phyloP scores from a whole-genome alignment of 2,888 invertebrate species.

The Girardia tigrina region DNA sequence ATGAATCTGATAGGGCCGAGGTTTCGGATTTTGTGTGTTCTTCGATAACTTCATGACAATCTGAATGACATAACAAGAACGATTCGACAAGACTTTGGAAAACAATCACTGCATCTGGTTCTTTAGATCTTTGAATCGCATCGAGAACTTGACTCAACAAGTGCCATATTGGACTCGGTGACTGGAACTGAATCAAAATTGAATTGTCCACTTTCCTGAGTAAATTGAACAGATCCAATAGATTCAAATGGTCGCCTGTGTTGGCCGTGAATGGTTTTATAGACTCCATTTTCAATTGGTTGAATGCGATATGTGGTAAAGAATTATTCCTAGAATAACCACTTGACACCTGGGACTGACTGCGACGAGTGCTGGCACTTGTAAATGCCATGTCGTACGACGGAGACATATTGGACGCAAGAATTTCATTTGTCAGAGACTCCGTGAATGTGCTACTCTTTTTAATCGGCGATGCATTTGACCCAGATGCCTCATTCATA shows the following conservation, averaged over 20 bases:
- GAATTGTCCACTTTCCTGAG: background rate
- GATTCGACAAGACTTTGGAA: constrained; percentile 75
- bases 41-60: constrained; percentile 47
- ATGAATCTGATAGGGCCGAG: background rate
- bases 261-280: constrained; percentile 27
- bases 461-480: background rate
- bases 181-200: background rate
- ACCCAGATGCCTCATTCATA: background rate
- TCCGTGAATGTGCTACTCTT: background rate
- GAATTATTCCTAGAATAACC: background rate
- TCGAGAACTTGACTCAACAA: constrained; percentile 65
- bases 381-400: background rate
- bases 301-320: constrained; percentile 24
- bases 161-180: constrained; percentile 55
- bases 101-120: constrained; percentile 72
- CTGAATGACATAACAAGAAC: constrained; percentile 73
- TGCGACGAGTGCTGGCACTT: background rate
- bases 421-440: background rate
- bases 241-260: background rate
- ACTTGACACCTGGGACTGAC: background rate
- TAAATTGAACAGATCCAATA: constrained; percentile 15
- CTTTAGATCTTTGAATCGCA: constrained; percentile 67
- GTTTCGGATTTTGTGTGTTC: constrained; percentile 38
- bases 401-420: background rate
- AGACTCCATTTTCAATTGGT: constrained; percentile 27